Conservation (phyloP, 2,888 invertebrate genomes). For the Megamerina dolium region DNA sequence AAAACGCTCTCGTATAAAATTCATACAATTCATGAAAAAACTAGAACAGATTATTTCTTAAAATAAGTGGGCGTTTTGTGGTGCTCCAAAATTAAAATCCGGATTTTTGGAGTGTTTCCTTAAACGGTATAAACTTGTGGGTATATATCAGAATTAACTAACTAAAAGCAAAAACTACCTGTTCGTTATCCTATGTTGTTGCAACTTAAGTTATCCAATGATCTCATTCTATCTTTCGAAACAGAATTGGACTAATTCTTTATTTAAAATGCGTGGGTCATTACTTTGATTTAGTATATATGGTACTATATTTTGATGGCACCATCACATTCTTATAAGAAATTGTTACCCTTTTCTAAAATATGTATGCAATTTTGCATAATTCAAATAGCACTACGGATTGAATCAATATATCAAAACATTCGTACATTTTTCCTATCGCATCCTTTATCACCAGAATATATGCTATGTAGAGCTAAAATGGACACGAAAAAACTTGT, state of each 20-base stretch:
- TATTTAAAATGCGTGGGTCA: conserved; percentile 1
- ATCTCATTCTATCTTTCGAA: conserved; percentile 29
- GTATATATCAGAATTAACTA: neutral
- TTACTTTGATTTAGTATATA: conserved; percentile 1
- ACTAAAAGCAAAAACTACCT: conserved; percentile 10
- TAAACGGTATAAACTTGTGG: conserved; percentile 1
- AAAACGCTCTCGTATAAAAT: too few relatives aligned
- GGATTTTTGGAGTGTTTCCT: conserved; percentile 5
- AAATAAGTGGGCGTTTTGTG: conserved; percentile 17
- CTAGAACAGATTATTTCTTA: too few relatives aligned
- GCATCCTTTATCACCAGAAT: too few relatives aligned
- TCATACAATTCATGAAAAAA: too few relatives aligned
- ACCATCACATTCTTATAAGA: neutral
- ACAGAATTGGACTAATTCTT: too few relatives aligned
- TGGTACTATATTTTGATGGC: conserved; percentile 5
- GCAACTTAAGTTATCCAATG: conserved; percentile 28
- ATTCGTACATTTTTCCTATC: too few relatives aligned
- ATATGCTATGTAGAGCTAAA: too few relatives aligned
- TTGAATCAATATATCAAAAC: too few relatives aligned
- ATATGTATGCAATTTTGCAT: too few relatives aligned
- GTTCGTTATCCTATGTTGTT: neutral
- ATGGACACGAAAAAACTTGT: too few relatives aligned
- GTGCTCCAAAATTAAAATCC: neutral
- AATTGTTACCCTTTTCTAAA: too few relatives aligned
- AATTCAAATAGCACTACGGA: too few relatives aligned